A percentile compares a stretch with the other conserved stretches of the same genome.
Conservation (phyloP, 2,888 invertebrate species). For the Habroteleia sp. region DNA sequence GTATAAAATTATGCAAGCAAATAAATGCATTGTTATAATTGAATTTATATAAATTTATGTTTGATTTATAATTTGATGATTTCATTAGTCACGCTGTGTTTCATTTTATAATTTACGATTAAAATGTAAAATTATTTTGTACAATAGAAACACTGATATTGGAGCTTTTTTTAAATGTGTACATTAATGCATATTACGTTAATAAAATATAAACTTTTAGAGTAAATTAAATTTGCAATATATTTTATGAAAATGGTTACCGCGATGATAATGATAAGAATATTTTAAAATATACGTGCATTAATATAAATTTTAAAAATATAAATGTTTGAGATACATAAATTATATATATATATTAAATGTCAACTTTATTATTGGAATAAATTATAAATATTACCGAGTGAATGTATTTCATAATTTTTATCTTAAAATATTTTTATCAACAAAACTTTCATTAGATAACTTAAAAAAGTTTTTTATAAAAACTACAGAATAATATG, state of each 20-base stretch:
- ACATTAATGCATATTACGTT: no score
- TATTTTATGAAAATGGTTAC: constrained; percentile 10
- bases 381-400: constrained; percentile 21
- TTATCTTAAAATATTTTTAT: constrained; percentile 12
- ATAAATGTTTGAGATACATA: no score
- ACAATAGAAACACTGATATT: constrained; percentile 11
- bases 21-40: no score
- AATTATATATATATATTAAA: no score
- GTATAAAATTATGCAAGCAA: no score
- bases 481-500: not conserved
- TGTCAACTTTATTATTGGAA: constrained; percentile 8
- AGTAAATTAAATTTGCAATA: constrained; percentile 22
- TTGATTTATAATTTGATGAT: no score
- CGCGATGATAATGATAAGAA: constrained; percentile 9
- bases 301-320: no score
- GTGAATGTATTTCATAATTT: constrained; percentile 15
- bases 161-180: constrained; percentile 19
- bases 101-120: no score
- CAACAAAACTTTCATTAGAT: constrained; percentile 2
- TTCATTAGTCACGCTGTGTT: no score
- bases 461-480: constrained; percentile 4
- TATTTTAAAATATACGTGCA: constrained; percentile 24
- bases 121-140: constrained; percentile 6
- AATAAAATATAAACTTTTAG: no score
- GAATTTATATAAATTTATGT: no score